phyloP scores from a whole-genome alignment of 1,140 invertebrate genomes.

The Chymomyza costata region DNA sequence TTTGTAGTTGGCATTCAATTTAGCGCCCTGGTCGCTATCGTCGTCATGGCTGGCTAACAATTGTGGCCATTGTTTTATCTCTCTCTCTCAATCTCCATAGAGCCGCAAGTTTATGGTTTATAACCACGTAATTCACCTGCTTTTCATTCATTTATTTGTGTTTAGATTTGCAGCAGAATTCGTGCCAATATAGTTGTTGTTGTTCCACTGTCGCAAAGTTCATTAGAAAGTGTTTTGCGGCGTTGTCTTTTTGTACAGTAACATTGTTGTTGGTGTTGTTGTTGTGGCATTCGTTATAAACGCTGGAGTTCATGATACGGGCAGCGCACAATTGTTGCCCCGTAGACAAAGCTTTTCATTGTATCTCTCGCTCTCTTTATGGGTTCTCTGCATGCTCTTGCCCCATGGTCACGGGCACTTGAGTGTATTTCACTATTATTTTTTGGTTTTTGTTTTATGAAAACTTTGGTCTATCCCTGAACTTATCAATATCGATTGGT shows the following conservation, averaged over 20 bases:
- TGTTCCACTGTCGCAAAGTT: slow-evolving; percentile 53
- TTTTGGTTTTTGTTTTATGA: too few species aligned
- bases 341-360: slow-evolving; percentile 26
- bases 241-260: slow-evolving; percentile 13
- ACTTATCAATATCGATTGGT: too few species aligned
- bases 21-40: slow-evolving; percentile 31
- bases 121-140: slow-evolving; percentile 62
- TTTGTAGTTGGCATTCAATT: slow-evolving; percentile 47
- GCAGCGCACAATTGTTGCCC: too few species aligned
- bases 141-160: slow-evolving; percentile 45
- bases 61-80: slow-evolving; percentile 56
- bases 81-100: slow-evolving; percentile 2
- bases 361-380: slow-evolving; percentile 2
- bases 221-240: slow-evolving; percentile 60
- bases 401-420: slow-evolving; percentile 43
- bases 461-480: too few species aligned
- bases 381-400: too few species aligned
- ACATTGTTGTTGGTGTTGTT: slow-evolving; percentile 16
- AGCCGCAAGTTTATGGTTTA: slow-evolving; percentile 57
- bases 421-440: too few species aligned
- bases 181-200: not conserved
- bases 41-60: slow-evolving; percentile 61
- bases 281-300: slow-evolving; percentile 12
- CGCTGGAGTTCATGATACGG: slow-evolving; percentile 39
- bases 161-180: slow-evolving; percentile 52